Evolutionary conservation across 2,113 vertebrate genomes (phyloP).

Genomic region (Pseudopipra pipra): DNA sequence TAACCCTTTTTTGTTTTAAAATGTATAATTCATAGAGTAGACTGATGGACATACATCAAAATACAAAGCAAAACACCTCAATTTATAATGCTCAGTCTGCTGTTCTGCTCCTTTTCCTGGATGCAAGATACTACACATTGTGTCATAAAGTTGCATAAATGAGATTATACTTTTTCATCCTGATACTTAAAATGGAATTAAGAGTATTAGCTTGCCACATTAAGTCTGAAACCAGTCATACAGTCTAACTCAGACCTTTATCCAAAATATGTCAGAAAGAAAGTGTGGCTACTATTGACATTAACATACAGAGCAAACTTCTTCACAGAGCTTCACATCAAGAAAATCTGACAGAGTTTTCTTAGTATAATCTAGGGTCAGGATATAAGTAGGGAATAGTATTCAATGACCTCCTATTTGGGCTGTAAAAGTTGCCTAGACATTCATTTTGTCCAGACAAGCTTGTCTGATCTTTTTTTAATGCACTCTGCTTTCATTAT

Average conservation of each 20-base stretch:
- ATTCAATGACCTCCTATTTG: background rate
- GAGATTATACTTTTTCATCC: background rate
- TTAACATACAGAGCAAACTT: background rate
- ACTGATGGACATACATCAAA: background rate
- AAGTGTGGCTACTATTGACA: background rate
- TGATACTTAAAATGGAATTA: constrained; percentile 11
- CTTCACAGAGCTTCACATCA: background rate
- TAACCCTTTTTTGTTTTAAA: background rate
- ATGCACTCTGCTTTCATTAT: background rate
- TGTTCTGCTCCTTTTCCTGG: background rate
- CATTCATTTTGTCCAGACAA: background rate
- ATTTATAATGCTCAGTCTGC: background rate
- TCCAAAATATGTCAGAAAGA: background rate
- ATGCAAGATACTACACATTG: background rate
- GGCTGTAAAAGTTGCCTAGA: background rate
- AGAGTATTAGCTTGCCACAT: background rate
- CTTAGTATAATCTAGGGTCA: background rate
- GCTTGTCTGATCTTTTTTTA: background rate
- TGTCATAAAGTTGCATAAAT: background rate
- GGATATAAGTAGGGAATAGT: background rate
- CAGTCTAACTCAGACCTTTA: background rate
- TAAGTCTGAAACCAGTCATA: background rate
- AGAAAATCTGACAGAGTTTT: background rate
- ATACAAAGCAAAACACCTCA: rapidly evolving
- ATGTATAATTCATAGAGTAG: background rate